Conservation (phyloP, 2,888 invertebrate genomes). For the Nycteola revayana region DNA sequence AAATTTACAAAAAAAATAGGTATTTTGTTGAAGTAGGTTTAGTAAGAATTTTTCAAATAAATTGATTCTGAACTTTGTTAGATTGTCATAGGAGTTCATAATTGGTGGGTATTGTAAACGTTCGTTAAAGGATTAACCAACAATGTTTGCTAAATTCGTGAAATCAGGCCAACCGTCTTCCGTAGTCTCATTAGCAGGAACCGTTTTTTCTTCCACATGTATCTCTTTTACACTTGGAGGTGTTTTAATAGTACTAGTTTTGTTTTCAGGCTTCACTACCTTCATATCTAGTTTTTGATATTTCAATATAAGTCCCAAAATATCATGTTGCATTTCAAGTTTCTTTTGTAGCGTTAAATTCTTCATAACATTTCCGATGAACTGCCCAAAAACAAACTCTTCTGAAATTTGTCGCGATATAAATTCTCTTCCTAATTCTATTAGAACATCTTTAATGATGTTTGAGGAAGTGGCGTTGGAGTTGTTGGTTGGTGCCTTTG, state of each 20-base stretch:
- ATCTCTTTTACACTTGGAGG: constrained; percentile 30
- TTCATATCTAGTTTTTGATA: constrained; percentile 43
- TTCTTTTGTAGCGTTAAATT: constrained; percentile 55
- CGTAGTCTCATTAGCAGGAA: constrained; percentile 45
- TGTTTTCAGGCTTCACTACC: constrained; percentile 28
- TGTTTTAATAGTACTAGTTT: not conserved
- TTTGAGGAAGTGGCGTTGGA: constrained; percentile 35
- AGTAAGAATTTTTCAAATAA: too few relatives aligned
- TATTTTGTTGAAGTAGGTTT: too few relatives aligned
- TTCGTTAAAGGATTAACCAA: too few relatives aligned
- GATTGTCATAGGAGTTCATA: too few relatives aligned
- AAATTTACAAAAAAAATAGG: too few relatives aligned
- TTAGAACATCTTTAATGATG: constrained; percentile 56
- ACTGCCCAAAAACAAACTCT: constrained; percentile 74
- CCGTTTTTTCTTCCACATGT: constrained; percentile 45
- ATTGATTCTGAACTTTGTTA: too few relatives aligned
- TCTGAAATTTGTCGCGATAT: constrained; percentile 60
- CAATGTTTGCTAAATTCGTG: constrained; percentile 64
- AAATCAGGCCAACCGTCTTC: constrained; percentile 72
- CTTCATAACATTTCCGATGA: constrained; percentile 61
- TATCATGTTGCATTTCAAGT: constrained; percentile 64
- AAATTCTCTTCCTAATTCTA: constrained; percentile 60
- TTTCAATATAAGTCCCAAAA: constrained; percentile 62
- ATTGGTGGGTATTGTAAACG: too few relatives aligned
- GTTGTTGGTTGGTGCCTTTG: constrained; percentile 21